Conservation (phyloP, 2,888 invertebrate genomes). For the Linnaemya tessellans region DNA sequence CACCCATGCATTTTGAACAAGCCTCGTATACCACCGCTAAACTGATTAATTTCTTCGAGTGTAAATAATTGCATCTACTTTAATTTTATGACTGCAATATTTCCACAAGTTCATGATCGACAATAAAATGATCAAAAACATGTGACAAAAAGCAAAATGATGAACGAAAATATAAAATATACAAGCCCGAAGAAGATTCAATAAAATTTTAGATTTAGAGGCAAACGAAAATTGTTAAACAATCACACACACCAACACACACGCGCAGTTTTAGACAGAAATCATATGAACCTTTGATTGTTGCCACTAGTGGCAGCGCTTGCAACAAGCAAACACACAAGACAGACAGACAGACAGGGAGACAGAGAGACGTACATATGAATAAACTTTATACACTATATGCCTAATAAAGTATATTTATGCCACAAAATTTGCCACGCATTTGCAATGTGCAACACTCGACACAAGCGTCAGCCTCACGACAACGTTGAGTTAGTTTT, state of each 20-base stretch:
- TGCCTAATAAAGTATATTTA: constrained; percentile 67
- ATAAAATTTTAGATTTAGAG: constrained; percentile 38
- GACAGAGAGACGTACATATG: too few species aligned
- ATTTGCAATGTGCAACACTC: constrained; percentile 58
- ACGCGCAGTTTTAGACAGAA: constrained; percentile 5
- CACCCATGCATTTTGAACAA: too few species aligned
- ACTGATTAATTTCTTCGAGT: constrained; percentile 6
- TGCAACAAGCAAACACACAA: constrained; percentile 14
- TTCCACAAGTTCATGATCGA: constrained; percentile 71
- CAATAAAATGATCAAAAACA: constrained; percentile 69
- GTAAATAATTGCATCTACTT: constrained; percentile 10
- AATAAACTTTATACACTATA: constrained; percentile 49
- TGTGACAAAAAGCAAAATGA: constrained; percentile 53
- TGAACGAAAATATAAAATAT: not conserved
- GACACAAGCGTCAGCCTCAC: constrained; percentile 31
- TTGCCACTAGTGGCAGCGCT: constrained; percentile 51
- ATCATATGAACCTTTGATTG: constrained; percentile 33
- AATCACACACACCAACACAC: not conserved
- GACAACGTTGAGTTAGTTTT: constrained; percentile 17
- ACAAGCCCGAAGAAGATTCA: constrained; percentile 3
- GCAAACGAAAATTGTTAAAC: constrained; percentile 4
- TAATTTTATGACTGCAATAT: constrained; percentile 45
- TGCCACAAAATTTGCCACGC: constrained; percentile 69
- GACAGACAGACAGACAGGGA: too few species aligned
- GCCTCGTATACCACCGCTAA: not conserved